phyloP scores from a whole-genome alignment of 2,888 invertebrate species.

The Dascillus cervinus region DNA sequence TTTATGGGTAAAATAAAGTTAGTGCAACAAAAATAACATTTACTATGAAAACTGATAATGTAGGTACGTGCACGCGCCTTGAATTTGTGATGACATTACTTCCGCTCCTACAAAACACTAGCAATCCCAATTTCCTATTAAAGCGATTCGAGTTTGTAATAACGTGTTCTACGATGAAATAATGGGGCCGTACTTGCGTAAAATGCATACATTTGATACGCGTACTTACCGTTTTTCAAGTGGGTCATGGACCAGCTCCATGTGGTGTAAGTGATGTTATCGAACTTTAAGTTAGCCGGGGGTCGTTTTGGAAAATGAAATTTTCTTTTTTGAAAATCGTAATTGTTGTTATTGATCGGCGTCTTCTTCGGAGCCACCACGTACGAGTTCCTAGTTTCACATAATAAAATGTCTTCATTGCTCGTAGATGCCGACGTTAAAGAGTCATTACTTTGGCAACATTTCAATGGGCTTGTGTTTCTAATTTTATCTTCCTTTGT shows the following conservation, averaged over 20 bases:
- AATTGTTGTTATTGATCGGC: slow-evolving; percentile 24
- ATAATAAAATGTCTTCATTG: slow-evolving; percentile 21
- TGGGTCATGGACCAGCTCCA: slow-evolving; percentile 39
- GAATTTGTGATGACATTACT: no score
- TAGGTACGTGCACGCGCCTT: no score
- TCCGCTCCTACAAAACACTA: no score
- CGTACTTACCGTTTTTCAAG: slow-evolving; percentile 32
- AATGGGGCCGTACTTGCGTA: no score
- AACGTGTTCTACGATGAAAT: no score
- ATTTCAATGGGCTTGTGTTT: slow-evolving; percentile 25
- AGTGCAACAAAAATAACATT: no score
- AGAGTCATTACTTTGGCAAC: slow-evolving; percentile 33
- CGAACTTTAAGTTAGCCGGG: slow-evolving; percentile 61
- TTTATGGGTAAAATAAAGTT: no score
- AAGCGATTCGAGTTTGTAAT: no score
- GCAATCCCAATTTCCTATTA: no score
- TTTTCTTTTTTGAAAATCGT: slow-evolving; percentile 29
- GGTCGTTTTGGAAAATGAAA: slow-evolving; percentile 49
- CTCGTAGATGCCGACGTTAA: slow-evolving; percentile 25
- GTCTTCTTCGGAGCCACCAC: slow-evolving; percentile 16
- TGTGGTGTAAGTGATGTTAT: slow-evolving; percentile 57
- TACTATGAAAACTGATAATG: no score
- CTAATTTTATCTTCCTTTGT: slow-evolving; percentile 12
- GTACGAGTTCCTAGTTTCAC: slow-evolving; percentile 25
- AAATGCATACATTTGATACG: no score